Evolutionary conservation across 2,113 vertebrate genomes (phyloP), one percentile per base, ranked within the genome.

Genomic region (Macroglossus sobrinus): DNA sequence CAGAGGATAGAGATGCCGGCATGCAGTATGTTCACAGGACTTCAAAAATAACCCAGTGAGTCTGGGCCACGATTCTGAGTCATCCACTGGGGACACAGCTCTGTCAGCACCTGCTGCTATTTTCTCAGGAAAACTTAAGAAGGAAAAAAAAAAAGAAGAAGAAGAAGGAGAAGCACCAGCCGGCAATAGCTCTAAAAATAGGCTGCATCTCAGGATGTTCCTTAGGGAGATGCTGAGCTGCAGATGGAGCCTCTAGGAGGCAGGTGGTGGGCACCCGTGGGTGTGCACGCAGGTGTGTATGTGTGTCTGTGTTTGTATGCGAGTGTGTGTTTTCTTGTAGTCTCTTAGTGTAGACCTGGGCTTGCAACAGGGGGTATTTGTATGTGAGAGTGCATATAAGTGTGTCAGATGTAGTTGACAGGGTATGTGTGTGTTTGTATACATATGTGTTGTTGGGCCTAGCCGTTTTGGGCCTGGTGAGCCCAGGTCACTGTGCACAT

Each of bases 41-140:
- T 97, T 98, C 98, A 98, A 98, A 99, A 99, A 99, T 98, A 98
- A 98, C 98, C 98, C 97, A 98, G 91, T 96, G 72, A 98, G 98
- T 98, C 98, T 96, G 98, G 98, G 98, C 98, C 97, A 93, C 96
- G 84, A 95, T 97, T 98, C 95, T 98, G 98, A 98, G 98, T 99
- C 98, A 99, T 98, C 94, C 96, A 86, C 71, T 97, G 96, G 97
- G 97, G 97, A 97, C 96, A 95, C 61, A 72, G 92, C 98, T 98
- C 98, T 97, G 97, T 91, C 93, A 96, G 98, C 84, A 98, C 96
- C 97, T 98, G 96, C 97, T 96, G 93, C 96, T 98, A 26, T 97
- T 95, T 96, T 97, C 97, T 97, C 84, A 88, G 94, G 95, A 98
- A 98, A 97, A 98, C 98, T 98, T 97, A 97, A 97, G 91, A 98